A percentile compares a stretch with the other conserved stretches of the same genome.
Evolutionary conservation across 2,797 vertebrate genomes (phyloP).

Genomic region (Hippopotamyrus pictus): DNA sequence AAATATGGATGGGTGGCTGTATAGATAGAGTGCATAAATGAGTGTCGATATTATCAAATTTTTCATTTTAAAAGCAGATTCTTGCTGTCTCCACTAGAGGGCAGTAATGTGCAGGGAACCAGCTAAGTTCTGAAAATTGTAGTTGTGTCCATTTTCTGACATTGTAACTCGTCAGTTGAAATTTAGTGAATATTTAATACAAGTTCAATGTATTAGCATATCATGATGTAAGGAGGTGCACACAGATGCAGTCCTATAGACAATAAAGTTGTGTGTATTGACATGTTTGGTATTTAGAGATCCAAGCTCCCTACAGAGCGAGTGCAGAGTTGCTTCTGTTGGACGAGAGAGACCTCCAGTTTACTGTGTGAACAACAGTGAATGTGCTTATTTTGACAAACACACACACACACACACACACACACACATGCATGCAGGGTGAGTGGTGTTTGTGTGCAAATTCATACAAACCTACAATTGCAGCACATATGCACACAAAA

Average conservation of each 20-base stretch:
- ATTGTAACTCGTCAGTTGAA: not conserved
- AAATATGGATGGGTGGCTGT: not conserved
- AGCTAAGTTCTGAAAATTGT: not conserved
- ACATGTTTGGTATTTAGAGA: not conserved
- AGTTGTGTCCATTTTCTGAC: not conserved
- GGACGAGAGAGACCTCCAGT: not conserved
- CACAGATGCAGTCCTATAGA: not conserved
- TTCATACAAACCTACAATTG: not conserved
- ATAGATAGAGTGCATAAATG: not conserved
- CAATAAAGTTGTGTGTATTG: not conserved
- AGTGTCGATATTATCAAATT: not conserved
- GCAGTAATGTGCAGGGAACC: constrained; percentile 36
- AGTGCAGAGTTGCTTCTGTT: not conserved
- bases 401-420: not conserved
- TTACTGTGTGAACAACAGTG: not conserved
- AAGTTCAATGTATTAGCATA: not conserved
- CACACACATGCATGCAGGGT: not conserved
- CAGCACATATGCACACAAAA: not conserved
- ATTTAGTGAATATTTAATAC: not conserved
- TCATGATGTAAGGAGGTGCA: not conserved
- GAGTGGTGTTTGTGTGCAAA: not conserved
- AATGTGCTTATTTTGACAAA: not conserved
- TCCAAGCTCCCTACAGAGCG: not conserved
- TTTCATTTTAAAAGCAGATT: not conserved
- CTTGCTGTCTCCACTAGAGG: constrained; percentile 43